A percentile compares a stretch with the other conserved stretches of the same genome.
Conservation (phyloP, 2,797 vertebrate genomes). For the Bufotes viridis region DNA sequence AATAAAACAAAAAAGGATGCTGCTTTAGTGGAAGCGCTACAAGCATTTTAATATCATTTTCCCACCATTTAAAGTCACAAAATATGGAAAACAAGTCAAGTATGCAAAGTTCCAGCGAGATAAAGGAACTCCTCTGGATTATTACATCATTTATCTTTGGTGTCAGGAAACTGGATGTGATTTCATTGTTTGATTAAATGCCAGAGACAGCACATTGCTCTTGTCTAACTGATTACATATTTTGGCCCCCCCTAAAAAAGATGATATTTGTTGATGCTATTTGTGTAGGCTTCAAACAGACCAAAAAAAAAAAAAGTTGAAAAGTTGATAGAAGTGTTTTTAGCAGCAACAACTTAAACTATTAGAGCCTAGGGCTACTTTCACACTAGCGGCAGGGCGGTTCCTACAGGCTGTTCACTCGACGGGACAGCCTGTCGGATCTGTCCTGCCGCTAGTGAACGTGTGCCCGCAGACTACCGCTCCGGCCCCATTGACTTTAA, state of each 20-base stretch:
- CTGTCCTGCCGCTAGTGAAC: too few relatives aligned
- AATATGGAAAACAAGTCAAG: conserved; percentile 86
- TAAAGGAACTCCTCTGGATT: conserved; percentile 86
- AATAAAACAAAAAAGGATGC: conserved; percentile 94
- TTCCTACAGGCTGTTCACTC: too few relatives aligned
- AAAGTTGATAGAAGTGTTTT: neutral
- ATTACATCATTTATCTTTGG: conserved; percentile 90
- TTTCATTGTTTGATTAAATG: conserved; percentile 94
- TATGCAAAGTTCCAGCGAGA: conserved; percentile 86
- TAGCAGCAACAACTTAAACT: neutral
- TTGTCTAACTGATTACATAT: conserved; percentile 91
- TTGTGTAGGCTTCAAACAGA: conserved; percentile 71
- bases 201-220: conserved; percentile 87
- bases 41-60: conserved; percentile 92
- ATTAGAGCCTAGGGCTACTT: neutral
- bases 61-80: conserved; percentile 83
- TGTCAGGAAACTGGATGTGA: conserved; percentile 84
- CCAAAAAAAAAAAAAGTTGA: conserved; percentile 21
- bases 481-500: too few relatives aligned
- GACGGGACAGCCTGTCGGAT: too few relatives aligned
- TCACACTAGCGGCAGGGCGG: too few relatives aligned
- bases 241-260: conserved; percentile 78
- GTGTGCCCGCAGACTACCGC: too few relatives aligned
- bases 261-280: conserved; percentile 64
- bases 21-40: conserved; percentile 88